These are phyloP conservation scores for Syrista parreyssii DNA, from an alignment of 2,888 invertebrate species.

Conservation along the genomic window DNA sequence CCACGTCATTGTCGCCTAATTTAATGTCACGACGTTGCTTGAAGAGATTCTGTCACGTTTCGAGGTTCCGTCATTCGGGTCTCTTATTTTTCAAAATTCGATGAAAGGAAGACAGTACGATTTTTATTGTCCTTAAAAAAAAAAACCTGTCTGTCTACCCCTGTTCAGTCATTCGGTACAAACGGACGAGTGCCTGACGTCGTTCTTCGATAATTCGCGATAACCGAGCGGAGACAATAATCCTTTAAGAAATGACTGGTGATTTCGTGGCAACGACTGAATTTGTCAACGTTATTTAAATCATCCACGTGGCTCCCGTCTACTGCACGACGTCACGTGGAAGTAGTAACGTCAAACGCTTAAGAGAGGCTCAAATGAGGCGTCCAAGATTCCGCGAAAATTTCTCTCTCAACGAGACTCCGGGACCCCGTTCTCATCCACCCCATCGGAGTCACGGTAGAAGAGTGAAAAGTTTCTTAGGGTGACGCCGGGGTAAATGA, in stretches of 20 bases:
- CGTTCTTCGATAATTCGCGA: slow-evolving; percentile 11
- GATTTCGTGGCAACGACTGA: slow-evolving; percentile 25
- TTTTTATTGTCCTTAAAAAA: background rate
- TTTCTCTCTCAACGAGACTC: slow-evolving; percentile 31
- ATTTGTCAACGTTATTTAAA: slow-evolving; percentile 41
- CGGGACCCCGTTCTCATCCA: slow-evolving; percentile 13
- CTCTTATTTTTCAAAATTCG: slow-evolving; percentile 4
- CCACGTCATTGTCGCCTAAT: background rate
- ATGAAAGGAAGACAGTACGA: background rate
- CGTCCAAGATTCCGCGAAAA: slow-evolving; percentile 52
- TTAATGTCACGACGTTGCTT: background rate
- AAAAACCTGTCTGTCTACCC: background rate
- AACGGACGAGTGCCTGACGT: background rate
- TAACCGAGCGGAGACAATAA: slow-evolving; percentile 31
- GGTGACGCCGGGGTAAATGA: slow-evolving; percentile 45
- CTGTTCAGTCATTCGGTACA: background rate
- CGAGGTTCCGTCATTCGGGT: background rate
- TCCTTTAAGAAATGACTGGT: slow-evolving; percentile 19
- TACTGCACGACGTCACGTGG: slow-evolving; percentile 3
- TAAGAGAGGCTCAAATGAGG: slow-evolving; percentile 55
- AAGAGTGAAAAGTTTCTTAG: slow-evolving; percentile 3
- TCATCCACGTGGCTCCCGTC: slow-evolving; percentile 25
- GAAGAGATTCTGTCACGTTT: background rate
- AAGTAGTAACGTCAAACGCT: slow-evolving; percentile 17
- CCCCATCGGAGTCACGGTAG: slow-evolving; percentile 30